These are phyloP conservation scores for Aethes cnicana DNA, from an alignment of 2,888 invertebrate genomes.

Conservation along the genomic window DNA sequence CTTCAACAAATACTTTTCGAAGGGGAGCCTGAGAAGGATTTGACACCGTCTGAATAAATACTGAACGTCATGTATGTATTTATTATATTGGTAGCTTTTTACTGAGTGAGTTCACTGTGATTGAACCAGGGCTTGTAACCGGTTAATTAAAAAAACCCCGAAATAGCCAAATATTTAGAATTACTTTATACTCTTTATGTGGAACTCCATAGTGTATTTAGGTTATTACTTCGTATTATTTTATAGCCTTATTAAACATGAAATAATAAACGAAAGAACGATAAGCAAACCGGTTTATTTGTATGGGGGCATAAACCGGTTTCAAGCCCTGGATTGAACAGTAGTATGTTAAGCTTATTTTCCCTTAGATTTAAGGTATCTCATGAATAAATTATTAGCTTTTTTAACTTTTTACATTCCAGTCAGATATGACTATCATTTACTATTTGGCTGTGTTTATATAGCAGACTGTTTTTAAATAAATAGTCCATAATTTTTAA, in stretches of 20 bases:
- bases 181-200: too few relatives aligned
- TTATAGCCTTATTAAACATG: too few relatives aligned
- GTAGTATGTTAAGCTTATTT: conserved; percentile 75
- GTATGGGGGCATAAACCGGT: too few relatives aligned
- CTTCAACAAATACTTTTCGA: conserved; percentile 89
- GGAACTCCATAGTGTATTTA: too few relatives aligned
- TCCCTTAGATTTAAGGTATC: conserved; percentile 65
- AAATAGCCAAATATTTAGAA: too few relatives aligned
- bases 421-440: conserved; percentile 54
- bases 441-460: conserved; percentile 67
- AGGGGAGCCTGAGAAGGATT: conserved; percentile 88
- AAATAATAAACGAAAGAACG: too few relatives aligned
- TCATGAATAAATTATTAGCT: conserved; percentile 45
- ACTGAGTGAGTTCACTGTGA: conserved; percentile 72
- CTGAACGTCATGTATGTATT: conserved; percentile 32
- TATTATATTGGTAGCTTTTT: conserved; percentile 48
- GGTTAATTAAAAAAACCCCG: too few relatives aligned
- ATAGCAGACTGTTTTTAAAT: conserved; percentile 25
- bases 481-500: conserved; percentile 18
- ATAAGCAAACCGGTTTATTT: too few relatives aligned
- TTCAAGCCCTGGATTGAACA: too few relatives aligned
- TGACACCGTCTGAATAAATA: conserved; percentile 86
- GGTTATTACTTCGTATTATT: too few relatives aligned
- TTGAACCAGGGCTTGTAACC: too few relatives aligned
- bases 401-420: conserved; percentile 70